Conservation (phyloP, 2,888 invertebrate genomes). For the Eumacrocentrus americanus region DNA sequence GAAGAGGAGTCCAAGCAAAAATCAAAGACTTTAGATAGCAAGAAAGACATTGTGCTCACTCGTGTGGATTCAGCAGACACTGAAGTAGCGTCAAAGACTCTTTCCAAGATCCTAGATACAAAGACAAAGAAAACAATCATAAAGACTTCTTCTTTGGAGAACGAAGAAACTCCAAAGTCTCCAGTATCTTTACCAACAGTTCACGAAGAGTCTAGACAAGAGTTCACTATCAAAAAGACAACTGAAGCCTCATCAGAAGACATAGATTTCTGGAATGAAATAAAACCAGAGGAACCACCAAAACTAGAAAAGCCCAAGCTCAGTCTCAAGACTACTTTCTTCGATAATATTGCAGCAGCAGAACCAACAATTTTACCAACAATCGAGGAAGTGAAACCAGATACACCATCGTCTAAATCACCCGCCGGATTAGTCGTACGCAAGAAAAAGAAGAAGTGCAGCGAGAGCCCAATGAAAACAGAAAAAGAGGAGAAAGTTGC, state of each 20-base stretch:
- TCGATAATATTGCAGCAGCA: neutral
- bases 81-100: neutral
- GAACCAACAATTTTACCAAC: conserved; percentile 2
- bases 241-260: conserved; percentile 36
- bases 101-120: neutral
- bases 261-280: conserved; percentile 58
- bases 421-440: conserved; percentile 38
- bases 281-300: conserved; percentile 25
- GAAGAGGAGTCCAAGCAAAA: conserved; percentile 8
- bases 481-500: conserved; percentile 41
- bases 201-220: conserved; percentile 10
- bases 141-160: conserved; percentile 12
- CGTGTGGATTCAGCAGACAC: neutral
- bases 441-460: conserved; percentile 44
- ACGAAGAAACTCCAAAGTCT: conserved; percentile 1
- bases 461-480: conserved; percentile 41
- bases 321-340: neutral
- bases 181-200: neutral
- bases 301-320: conserved; percentile 20
- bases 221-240: neutral
- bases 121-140: neutral
- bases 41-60: conserved; percentile 17
- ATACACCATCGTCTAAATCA: conserved; percentile 40
- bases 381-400: conserved; percentile 29
- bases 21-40: conserved; percentile 26